Evolutionary conservation across 2,888 invertebrate genomes (phyloP).

Genomic region (Eupithecia tripunctaria): DNA sequence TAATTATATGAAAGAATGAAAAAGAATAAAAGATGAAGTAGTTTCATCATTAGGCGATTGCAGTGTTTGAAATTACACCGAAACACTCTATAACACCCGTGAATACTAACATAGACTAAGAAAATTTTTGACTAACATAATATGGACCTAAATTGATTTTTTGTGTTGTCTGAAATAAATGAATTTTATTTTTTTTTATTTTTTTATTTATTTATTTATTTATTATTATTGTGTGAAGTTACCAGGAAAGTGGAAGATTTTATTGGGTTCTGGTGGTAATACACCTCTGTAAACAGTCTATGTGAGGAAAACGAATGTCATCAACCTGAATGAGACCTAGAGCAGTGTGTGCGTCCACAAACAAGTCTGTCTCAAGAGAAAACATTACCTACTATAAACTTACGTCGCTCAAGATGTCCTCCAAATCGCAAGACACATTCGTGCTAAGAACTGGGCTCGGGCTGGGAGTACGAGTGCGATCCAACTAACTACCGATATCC

Average conservation of each 20-base stretch:
- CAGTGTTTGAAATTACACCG: too few relatives aligned
- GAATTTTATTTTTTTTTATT: too few relatives aligned
- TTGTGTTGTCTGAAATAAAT: too few relatives aligned
- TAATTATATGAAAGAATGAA: too few relatives aligned
- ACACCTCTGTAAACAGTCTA: neutral
- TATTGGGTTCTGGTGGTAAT: neutral
- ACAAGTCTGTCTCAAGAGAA: conserved; percentile 31
- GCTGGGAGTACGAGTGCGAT: conserved; percentile 69
- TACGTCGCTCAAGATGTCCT: conserved; percentile 83
- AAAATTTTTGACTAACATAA: too few relatives aligned
- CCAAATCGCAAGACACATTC: conserved; percentile 76
- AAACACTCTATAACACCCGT: too few relatives aligned
- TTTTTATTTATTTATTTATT: too few relatives aligned
- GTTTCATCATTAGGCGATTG: too few relatives aligned
- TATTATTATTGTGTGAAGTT: neutral
- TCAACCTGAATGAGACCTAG: neutral
- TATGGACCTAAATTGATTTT: too few relatives aligned
- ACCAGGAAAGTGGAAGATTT: neutral
- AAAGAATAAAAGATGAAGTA: too few relatives aligned
- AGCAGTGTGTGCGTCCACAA: neutral
- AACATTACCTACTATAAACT: conserved; percentile 57
- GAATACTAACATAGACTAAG: too few relatives aligned
- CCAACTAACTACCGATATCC: conserved; percentile 70
- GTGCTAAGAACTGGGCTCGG: conserved; percentile 73
- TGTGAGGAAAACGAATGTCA: neutral